Evolutionary conservation across 2,797 vertebrate species (phyloP).

Genomic region (Crax fasciolata): DNA sequence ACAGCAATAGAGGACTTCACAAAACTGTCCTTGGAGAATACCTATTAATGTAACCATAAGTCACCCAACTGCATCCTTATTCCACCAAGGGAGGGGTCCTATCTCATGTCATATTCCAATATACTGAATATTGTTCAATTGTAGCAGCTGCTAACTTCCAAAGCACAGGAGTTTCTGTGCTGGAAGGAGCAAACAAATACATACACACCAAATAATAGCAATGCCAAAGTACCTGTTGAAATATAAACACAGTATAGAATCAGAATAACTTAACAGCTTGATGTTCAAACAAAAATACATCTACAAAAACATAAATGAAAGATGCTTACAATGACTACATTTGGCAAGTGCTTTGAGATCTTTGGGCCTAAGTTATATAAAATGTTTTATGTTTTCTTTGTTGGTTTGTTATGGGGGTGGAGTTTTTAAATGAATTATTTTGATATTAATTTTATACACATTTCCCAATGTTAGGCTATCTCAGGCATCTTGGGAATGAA

Average conservation of each 20-base stretch:
- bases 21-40: not conserved
- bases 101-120: not conserved
- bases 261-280: not conserved
- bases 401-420: not conserved
- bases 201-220: not conserved
- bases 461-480: not conserved
- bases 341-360: not conserved
- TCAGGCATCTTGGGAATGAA: not conserved
- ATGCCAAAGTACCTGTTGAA: not conserved
- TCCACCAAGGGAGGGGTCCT: not conserved
- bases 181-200: not conserved
- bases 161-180: not conserved
- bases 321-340: not conserved
- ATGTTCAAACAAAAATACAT: not conserved
- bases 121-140: constrained; percentile 5
- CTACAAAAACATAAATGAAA: not conserved
- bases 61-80: not conserved
- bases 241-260: not conserved
- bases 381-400: not conserved
- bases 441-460: not conserved
- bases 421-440: not conserved
- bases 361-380: not conserved
- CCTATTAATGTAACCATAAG: not conserved
- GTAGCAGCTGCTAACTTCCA: not conserved
- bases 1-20: not conserved